phyloP scores from a whole-genome alignment of 2,797 vertebrate species.

The Coccyzus lansbergi region DNA sequence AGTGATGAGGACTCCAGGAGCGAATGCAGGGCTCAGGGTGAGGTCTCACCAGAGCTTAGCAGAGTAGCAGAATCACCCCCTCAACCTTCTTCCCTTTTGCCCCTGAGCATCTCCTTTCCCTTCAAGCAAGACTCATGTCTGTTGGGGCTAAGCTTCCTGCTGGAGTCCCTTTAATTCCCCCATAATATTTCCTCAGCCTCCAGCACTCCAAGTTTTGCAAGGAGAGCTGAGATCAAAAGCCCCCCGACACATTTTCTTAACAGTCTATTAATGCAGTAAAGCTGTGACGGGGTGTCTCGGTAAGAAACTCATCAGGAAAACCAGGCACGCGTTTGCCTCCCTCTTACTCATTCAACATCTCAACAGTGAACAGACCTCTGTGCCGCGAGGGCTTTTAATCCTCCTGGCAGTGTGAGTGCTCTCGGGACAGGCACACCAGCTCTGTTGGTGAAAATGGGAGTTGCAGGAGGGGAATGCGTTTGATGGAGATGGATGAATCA shows the following conservation, averaged over 20 bases:
- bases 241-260: background rate
- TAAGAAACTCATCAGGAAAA: background rate
- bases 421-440: background rate
- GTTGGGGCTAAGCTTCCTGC: background rate
- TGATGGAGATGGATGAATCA: background rate
- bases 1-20: too few relatives aligned
- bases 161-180: background rate
- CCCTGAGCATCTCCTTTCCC: background rate
- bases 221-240: background rate
- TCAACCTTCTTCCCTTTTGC: too few relatives aligned
- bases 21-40: too few relatives aligned
- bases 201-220: background rate
- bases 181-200: background rate
- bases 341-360: background rate
- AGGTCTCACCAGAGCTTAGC: too few relatives aligned
- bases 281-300: rapidly evolving
- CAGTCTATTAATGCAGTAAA: background rate
- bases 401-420: background rate
- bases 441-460: background rate
- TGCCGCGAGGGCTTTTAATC: background rate
- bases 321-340: background rate
- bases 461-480: rapidly evolving
- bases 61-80: too few relatives aligned
- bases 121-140: rapidly evolving
- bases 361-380: background rate